These are phyloP conservation scores for Lamprologus lemairii DNA, from an alignment of 2,113 vertebrate species.

Conservation along the genomic window DNA sequence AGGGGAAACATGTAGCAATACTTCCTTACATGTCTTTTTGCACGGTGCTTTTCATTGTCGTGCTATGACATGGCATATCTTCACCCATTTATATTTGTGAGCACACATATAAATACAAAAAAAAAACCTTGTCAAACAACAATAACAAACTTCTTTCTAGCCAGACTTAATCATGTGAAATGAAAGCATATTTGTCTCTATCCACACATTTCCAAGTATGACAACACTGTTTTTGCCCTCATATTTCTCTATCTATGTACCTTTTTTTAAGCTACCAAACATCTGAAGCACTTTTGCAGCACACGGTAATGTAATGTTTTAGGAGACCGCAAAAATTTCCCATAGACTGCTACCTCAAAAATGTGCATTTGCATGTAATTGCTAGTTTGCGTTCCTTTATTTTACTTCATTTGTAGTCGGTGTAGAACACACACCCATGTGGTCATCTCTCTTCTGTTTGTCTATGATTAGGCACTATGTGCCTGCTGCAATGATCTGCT, in stretches of 20 bases:
- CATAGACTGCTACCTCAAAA: slow-evolving; percentile 30
- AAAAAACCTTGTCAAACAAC: background rate
- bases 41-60: background rate
- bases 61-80: background rate
- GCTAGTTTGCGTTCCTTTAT: slow-evolving; percentile 22
- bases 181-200: background rate
- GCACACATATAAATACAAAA: background rate
- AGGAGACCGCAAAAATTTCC: slow-evolving; percentile 4
- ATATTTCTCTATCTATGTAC: background rate
- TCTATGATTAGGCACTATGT: slow-evolving; percentile 29
- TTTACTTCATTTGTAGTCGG: slow-evolving; percentile 32
- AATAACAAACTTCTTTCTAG: background rate
- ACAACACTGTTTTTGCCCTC: background rate
- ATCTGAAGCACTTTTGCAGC: slow-evolving; percentile 7
- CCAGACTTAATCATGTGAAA: background rate
- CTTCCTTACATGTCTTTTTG: background rate
- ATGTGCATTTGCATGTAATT: slow-evolving; percentile 61
- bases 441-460: slow-evolving; percentile 19
- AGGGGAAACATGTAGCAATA: slow-evolving; percentile 8
- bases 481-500: slow-evolving; percentile 14
- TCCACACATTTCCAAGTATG: background rate
- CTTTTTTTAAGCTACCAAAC: background rate
- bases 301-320: background rate
- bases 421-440: slow-evolving; percentile 30
- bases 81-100: background rate